Evolutionary conservation across 1,140 invertebrate species (phyloP).

Genomic region (Hyles vespertilio): DNA sequence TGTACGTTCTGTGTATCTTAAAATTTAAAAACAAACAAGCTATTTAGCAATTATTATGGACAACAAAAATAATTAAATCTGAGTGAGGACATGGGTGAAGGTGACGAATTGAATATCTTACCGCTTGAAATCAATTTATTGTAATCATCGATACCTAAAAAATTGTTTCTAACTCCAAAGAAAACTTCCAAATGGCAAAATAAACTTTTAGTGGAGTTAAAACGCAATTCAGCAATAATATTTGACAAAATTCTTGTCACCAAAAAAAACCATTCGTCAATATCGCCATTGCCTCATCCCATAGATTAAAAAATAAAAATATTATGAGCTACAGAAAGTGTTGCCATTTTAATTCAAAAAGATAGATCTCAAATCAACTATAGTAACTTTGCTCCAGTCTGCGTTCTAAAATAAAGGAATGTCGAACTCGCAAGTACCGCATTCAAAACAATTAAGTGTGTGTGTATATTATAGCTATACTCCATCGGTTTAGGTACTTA

Average conservation of each 20-base stretch:
- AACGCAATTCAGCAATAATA: constrained; percentile 9
- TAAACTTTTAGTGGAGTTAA: not conserved
- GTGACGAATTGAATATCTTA: constrained; percentile 30
- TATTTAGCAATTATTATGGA: constrained; percentile 13
- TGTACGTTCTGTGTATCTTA: no score
- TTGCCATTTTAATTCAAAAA: no score
- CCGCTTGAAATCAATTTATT: constrained; percentile 24
- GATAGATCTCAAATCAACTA: no score
- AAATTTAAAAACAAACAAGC: constrained; percentile 18
- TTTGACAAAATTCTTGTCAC: constrained; percentile 12
- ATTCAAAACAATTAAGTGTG: no score
- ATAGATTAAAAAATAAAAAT: no score
- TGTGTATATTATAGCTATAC: no score
- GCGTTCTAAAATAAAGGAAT: no score
- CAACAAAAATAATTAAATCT: constrained; percentile 25
- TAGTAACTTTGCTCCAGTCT: no score
- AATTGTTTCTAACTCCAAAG: not conserved
- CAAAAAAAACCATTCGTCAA: constrained; percentile 3
- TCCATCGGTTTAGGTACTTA: no score
- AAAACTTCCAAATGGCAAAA: constrained; percentile 4
- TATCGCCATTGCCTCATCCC: no score
- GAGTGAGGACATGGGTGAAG: constrained; percentile 33
- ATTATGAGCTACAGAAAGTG: no score
- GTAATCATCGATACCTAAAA: constrained; percentile 22
- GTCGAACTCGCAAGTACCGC: no score